Conservation (phyloP, 2,797 vertebrate genomes). For the Manis javanica region DNA sequence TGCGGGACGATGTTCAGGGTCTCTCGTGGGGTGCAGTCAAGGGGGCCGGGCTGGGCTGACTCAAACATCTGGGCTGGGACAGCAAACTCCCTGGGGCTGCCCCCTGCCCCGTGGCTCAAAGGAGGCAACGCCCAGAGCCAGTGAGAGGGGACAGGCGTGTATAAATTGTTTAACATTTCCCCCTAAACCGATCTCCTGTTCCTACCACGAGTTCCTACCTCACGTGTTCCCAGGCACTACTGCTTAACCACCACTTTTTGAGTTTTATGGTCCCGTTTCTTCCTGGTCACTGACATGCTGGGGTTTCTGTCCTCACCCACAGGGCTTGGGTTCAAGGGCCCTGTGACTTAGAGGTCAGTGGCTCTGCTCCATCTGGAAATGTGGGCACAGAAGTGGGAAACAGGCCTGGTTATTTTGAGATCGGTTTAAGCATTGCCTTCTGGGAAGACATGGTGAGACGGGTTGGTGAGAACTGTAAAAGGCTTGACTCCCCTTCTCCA, state of each 20-base stretch:
- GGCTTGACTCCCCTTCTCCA: neutral
- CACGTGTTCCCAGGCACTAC: no score
- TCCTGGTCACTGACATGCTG: neutral
- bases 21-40: neutral
- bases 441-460: neutral
- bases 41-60: neutral
- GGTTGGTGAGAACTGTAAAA: neutral
- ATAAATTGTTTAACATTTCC: neutral
- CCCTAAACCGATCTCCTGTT: rapidly evolving
- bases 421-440: neutral
- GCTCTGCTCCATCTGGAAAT: neutral
- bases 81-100: neutral
- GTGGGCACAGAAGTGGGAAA: neutral
- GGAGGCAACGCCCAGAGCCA: neutral
- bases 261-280: neutral
- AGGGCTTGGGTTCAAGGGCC: neutral
- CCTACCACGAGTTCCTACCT: neutral
- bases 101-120: neutral
- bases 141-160: neutral
- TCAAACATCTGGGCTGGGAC: no score
- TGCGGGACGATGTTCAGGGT: neutral
- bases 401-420: neutral
- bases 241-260: neutral
- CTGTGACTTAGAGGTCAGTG: neutral
- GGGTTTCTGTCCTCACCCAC: neutral